Evolutionary conservation across 64 coral and sea anemone genomes (phyloP), one percentile per base, ranked within the genome.

Genomic region (Stylophora pistillata): DNA sequence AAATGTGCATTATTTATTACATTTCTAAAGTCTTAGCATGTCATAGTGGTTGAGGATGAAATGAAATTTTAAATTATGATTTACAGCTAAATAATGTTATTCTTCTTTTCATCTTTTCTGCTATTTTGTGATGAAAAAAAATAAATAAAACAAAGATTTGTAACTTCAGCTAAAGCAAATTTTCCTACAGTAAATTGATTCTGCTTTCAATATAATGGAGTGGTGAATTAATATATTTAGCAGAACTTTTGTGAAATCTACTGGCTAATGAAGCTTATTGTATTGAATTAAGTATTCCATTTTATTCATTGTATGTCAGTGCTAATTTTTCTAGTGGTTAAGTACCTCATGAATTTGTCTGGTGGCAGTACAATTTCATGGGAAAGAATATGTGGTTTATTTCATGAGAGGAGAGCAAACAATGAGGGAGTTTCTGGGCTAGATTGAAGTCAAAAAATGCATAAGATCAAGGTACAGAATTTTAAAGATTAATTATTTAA

Each of bases 1-100:
- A 25, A 69, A 70, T 69, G 78, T 69, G 26, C 61, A 84, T 84
- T 53, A 84, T 52, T 84, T 84, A 84, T 84, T 84, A 62, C 69
- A 53, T 84, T 62, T 70, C 33, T 27, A 69, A 21, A 54, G 56
- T 32, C 77, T 30, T 61, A 79, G 77, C 55, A 31, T 59, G 26
- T 31, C 17, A 32, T 33, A 53, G 21, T 84, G 34, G 80, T 84
- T 23, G 21, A 69, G 34, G 58, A 58, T 28, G 13, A 84, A 84
- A 69, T 84, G 32, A 84, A 82, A 53, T 70, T 84, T 70, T 70
- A 69, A 68, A 84, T 84, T 68, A 69, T 26, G 10, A 14, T 23
- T 23, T 11, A 53, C 80, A 84, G 61, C 80, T 84, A 34, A 84
- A 69, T 84, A 41, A 32, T 66, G 62, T 70, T 53, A 63, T 64